Base-by-base conservation (phyloP, 2,888 invertebrate species). In the Hoplodrina ambigua region DNA sequence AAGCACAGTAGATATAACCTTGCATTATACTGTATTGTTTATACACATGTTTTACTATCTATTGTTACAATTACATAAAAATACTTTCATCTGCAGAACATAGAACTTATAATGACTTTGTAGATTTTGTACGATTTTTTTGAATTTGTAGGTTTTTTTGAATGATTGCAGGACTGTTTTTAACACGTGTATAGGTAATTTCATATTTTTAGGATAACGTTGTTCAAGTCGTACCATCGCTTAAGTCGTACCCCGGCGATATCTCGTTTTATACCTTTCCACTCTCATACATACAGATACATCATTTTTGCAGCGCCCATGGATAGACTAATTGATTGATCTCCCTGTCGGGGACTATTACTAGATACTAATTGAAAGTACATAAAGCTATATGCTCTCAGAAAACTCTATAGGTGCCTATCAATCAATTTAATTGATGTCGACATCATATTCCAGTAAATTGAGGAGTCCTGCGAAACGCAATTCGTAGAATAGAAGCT, bases 371-470 rank as follows among this genome's bases (percentile, higher is more conserved):
- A 19, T 52, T 52, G 11, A 37, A 30, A 19, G 41, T 41, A 44
- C 10, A 19, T 59, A 25, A 6, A 61, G 6, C 11, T 49, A n/a
- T 17, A 25, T 25, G 19, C 7, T 41, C 13, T 50, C 15, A 15
- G 15, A 3, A 1, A 20, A 33, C n/a, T 55, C 10, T 44, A 37
- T 25, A 25, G 25, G 25, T 37, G 37, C 15, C n/a, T 62, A 49
- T 49, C 8, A 57, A 57, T 53, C 8, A 58, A 66, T 54, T 44
- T 17, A 25, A 25, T 54, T 58, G 49, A 33, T 19, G 49, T 75
- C 20, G 8, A 41, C 17, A 41, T 20, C 4, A 49, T 53, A 8
- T 33, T 46, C n/a, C 25, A 44, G 19, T 54, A 44, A 75, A 33
- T n/a, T 6, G 44, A 50, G 19, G 4, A 25, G 25, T 44, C 8